Conservation (phyloP, 2,113 vertebrate species). For the Gopherus flavomarginatus region DNA sequence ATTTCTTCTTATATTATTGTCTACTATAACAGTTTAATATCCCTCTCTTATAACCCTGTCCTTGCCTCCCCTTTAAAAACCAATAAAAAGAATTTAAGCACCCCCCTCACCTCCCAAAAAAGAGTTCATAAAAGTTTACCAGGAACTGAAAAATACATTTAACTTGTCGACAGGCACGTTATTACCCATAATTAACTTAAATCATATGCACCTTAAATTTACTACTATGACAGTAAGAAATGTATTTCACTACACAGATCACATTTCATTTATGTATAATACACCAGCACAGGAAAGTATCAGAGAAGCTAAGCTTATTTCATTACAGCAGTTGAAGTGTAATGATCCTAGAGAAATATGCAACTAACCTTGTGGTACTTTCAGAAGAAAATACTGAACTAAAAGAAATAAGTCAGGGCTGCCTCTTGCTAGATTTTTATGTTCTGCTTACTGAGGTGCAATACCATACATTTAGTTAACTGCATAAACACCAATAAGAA, state of each 20-base stretch:
- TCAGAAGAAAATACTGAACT: constrained; percentile 15
- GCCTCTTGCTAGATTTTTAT: constrained; percentile 46
- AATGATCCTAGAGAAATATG: constrained; percentile 52
- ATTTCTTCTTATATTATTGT: background rate
- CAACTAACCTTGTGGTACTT: constrained; percentile 33
- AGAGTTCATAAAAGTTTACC: background rate
- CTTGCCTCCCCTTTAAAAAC: background rate
- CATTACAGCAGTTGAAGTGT: constrained; percentile 45
- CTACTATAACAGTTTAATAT: background rate
- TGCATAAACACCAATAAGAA: background rate
- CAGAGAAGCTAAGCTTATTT: constrained; percentile 59
- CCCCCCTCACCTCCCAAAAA: background rate
- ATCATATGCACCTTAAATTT: constrained; percentile 30
- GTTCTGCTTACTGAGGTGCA: background rate
- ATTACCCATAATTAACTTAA: background rate
- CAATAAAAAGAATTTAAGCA: background rate
- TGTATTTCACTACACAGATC: constrained; percentile 5
- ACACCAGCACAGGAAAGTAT: constrained; percentile 27
- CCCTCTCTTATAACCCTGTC: background rate
- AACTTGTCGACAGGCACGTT: background rate
- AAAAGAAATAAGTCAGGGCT: constrained; percentile 37
- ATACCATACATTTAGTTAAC: constrained; percentile 34
- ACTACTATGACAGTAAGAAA: background rate
- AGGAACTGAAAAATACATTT: background rate
- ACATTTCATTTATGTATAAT: constrained; percentile 27